These are phyloP conservation scores for Napeogenes sylphis DNA, from an alignment of 2,888 invertebrate genomes.

Conservation along the genomic window DNA sequence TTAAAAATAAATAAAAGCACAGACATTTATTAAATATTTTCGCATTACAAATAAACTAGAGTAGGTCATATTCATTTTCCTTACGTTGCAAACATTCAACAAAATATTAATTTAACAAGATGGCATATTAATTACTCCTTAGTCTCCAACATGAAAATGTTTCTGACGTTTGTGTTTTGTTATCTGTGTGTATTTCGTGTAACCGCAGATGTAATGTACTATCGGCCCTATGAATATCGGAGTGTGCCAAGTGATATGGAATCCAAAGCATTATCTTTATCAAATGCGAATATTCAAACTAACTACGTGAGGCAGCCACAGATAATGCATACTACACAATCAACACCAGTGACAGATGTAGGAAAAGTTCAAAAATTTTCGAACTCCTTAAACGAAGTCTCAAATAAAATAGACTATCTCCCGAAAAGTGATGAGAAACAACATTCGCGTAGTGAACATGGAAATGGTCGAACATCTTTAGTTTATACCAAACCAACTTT, in stretches of 20 bases:
- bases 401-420: constrained; percentile 40
- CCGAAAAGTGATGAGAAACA: constrained; percentile 18
- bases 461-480: constrained; percentile 5
- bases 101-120: constrained; percentile 15
- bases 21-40: background rate
- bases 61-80: constrained; percentile 22
- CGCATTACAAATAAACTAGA: background rate
- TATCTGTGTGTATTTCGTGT: constrained; percentile 27
- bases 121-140: constrained; percentile 15
- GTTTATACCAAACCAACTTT: constrained; percentile 13
- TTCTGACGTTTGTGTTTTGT: constrained; percentile 31
- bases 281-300: constrained; percentile 27
- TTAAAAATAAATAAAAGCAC: no score
- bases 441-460: constrained; percentile 17
- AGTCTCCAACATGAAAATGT: constrained; percentile 25
- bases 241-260: constrained; percentile 31
- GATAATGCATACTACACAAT: constrained; percentile 28
- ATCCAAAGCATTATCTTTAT: constrained; percentile 24
- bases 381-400: constrained; percentile 40
- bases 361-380: constrained; percentile 29
- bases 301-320: constrained; percentile 28
- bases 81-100: constrained; percentile 14
- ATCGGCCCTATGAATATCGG: constrained; percentile 47
- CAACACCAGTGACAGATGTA: constrained; percentile 27
- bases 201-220: constrained; percentile 44